Base-by-base conservation (phyloP, 2,797 vertebrate genomes). In the Siniperca undulata region DNA sequence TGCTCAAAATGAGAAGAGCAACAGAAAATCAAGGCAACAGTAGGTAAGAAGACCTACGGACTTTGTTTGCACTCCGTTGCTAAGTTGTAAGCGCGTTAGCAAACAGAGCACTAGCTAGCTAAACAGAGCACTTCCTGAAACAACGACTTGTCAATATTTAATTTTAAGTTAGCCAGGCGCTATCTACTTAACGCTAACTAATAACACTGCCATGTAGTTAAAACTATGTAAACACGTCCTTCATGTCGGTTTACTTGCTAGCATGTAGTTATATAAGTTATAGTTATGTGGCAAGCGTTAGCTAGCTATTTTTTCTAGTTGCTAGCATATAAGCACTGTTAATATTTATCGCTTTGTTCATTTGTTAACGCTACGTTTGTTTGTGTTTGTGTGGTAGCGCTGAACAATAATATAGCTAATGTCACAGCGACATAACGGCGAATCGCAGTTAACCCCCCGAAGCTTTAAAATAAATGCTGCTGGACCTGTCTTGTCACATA, bases 41-140 rank as follows among this genome's bases (percentile, higher is more conserved):
- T 27, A 67, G 82, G 93, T 94, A 87, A 92, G 89, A 62, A 55
- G 60, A 24, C 3, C 1, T 3, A 0, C 3, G 1, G 3, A 34
- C 16, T 40, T 36, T 80, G 5, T 53, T 52, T 61, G 2, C 10
- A 22, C 9, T 46, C 11, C 19, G 13, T 20, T 17, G 56, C 3
- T 77, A 53, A 40, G 11, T 48, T 64, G 55, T 10, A 22, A 9
- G 19, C 40, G 36, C 52, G 59, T 73, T 77, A 81, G 78, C 72
- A 17, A 36, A 84, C 58, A 30, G 30, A 30, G 30, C 30, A 30
- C 30, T 30, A 30, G 22, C 9, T 86, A 89, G 89, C 91, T 81
- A 58, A 79, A 82, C 52, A 59, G 36, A 20, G 7, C 66, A 87
- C 89, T 92, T 93, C 92, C 91, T 86, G 88, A 74, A 86, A 83